phyloP scores from a whole-genome alignment of 1,140 invertebrate species.

The Microplitis mediator region DNA sequence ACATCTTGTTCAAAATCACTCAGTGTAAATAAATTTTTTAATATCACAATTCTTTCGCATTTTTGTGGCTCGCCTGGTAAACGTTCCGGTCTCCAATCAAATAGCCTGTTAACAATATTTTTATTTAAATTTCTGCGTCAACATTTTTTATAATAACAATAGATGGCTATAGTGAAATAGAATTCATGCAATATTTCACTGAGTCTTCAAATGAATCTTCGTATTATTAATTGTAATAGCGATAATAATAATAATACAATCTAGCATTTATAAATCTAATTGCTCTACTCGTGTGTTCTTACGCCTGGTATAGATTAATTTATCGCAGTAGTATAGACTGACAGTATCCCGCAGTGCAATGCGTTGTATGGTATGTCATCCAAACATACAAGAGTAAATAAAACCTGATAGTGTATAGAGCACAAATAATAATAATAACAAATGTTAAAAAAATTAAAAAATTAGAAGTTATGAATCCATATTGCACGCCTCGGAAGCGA shows the following conservation, averaged over 20 bases:
- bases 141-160: conserved; percentile 4
- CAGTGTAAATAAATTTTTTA: conserved; percentile 90
- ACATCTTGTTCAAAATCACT: conserved; percentile 90
- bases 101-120: conserved; percentile 68
- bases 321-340: not conserved
- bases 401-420: too few relatives aligned
- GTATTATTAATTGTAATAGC: too few relatives aligned
- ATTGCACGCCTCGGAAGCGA: too few relatives aligned
- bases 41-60: conserved; percentile 43
- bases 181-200: too few relatives aligned
- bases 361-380: not conserved
- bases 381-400: too few relatives aligned
- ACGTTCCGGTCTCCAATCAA: conserved; percentile 96
- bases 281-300: conserved; percentile 26
- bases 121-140: conserved; percentile 4
- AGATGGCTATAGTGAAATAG: too few relatives aligned
- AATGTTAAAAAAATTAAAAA: too few relatives aligned
- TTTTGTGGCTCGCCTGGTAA: conserved; percentile 76
- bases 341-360: not conserved
- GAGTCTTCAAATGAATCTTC: too few relatives aligned
- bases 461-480: too few relatives aligned
- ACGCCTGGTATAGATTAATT: conserved; percentile 12
- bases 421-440: too few relatives aligned
- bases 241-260: not conserved
- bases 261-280: conserved; percentile 25